Base-by-base conservation (phyloP, 2,888 invertebrate genomes). In the Hoplodrina blanda region DNA sequence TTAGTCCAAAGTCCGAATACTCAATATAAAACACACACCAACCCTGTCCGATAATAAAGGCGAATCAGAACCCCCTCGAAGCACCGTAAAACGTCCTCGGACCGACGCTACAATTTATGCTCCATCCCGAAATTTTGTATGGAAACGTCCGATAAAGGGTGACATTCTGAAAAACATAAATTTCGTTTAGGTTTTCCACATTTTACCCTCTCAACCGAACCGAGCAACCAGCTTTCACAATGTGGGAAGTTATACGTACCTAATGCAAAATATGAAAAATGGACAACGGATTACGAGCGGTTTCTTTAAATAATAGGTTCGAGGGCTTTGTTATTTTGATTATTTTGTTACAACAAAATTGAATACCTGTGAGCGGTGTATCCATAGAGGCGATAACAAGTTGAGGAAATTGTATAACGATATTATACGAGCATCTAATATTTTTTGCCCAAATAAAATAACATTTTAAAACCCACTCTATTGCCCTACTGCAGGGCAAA, bases 61-160 rank as follows among this genome's bases (percentile, higher is more conserved):
- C 78, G 81, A 79, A 83, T 78, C 66, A 72, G 85, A 85, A 85
- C 86, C 86, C 85, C 82, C 82, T 87, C 85, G 83, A 86, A 89
- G 82, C 76, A 85, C 82, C 89, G 86, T 91, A 88, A 90, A 91
- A 84, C 82, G 86, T 87, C 85, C 85, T 83, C 77, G 66, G 84
- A 82, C 87, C 82, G 78, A 77, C 86, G 86, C 88, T 83, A 88
- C 83, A 88, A 91, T 91, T 91, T 91, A 91, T 90, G 87, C 78
- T 76, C 79, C 73, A 78, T 85, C 88, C 88, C 88, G 72, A 86
- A 88, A 90, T 85, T 87, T 89, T 84, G 87, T 83, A 88, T 89
- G 86, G 83, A 78, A 83, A 80, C 83, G 85, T 82, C 85, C 85
- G 89, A 89, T 89, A 89, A 85, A 87, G 85, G 83, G 80, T 83